Evolutionary conservation across 2,888 invertebrate genomes (phyloP).

Genomic region (Andrena flavipes): DNA sequence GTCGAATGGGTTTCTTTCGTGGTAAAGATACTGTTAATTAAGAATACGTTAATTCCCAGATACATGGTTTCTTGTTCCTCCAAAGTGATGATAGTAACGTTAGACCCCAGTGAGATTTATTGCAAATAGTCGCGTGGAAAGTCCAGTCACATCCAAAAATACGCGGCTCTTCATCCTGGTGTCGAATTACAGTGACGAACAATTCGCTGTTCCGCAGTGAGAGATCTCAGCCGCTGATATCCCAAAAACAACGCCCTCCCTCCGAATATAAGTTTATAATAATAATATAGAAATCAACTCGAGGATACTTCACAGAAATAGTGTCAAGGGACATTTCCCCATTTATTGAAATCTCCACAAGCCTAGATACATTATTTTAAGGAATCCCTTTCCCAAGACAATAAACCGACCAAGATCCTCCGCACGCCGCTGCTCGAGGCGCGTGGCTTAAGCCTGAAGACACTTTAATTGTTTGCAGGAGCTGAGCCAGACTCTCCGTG

Average conservation of each 20-base stretch:
- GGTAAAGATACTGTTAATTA: background rate
- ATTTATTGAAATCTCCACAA: too few relatives aligned
- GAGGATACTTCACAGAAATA: background rate
- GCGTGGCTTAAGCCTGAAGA: background rate
- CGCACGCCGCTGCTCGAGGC: background rate
- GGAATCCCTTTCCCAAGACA: too few relatives aligned
- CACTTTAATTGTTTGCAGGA: slow-evolving; percentile 87
- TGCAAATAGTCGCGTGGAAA: slow-evolving; percentile 52
- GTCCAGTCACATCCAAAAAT: slow-evolving; percentile 76
- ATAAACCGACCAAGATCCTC: too few relatives aligned
- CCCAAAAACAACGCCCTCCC: background rate
- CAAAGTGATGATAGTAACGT: background rate
- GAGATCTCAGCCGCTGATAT: slow-evolving; percentile 1
- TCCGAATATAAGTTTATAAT: too few relatives aligned
- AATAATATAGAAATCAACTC: background rate
- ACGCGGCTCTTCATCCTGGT: slow-evolving; percentile 74
- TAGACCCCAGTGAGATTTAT: slow-evolving; percentile 9
- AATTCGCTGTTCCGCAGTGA: slow-evolving; percentile 27
- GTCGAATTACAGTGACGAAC: slow-evolving; percentile 74
- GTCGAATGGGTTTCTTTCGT: background rate
- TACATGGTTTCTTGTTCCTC: background rate
- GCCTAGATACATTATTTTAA: too few relatives aligned
- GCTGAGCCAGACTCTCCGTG: slow-evolving; percentile 92
- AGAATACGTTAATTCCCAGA: background rate
- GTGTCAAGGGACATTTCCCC: too few relatives aligned